Evolutionary conservation across 2,888 invertebrate species (phyloP).

Genomic region (Eupithecia dodoneata): DNA sequence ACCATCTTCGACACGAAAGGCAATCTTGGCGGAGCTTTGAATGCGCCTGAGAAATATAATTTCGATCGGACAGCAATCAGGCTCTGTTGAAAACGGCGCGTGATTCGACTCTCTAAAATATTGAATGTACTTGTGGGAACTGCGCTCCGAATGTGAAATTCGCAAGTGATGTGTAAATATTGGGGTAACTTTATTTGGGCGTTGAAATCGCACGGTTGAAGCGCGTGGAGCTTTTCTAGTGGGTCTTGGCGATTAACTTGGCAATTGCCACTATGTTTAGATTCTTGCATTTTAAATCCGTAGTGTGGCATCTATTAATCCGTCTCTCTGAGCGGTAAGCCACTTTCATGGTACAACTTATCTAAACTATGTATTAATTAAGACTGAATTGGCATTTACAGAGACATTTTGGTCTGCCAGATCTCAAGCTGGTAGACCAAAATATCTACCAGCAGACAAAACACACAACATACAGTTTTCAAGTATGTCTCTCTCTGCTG

Average conservation of each 20-base stretch:
- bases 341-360: not conserved
- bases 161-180: slow-evolving; percentile 54
- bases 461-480: not conserved
- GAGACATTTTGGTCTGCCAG: not conserved
- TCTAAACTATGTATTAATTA: not conserved
- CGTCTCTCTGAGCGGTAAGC: not conserved
- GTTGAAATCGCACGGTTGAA: slow-evolving; percentile 21
- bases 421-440: too few relatives aligned
- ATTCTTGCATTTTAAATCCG: not conserved
- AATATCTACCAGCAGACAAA: too few relatives aligned
- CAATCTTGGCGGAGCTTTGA: slow-evolving; percentile 80
- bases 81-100: slow-evolving; percentile 82
- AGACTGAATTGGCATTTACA: not conserved
- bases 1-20: slow-evolving; percentile 51
- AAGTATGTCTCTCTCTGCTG: not conserved
- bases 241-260: slow-evolving; percentile 3
- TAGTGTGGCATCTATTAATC: not conserved
- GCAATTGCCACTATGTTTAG: not conserved
- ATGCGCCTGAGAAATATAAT: slow-evolving; percentile 83
- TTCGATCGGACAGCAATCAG: slow-evolving; percentile 84
- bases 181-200: slow-evolving; percentile 37
- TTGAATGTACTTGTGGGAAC: slow-evolving; percentile 68
- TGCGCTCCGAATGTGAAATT: slow-evolving; percentile 53
- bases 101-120: slow-evolving; percentile 80
- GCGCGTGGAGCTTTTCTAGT: slow-evolving; percentile 2